Conservation (phyloP, 1,140 invertebrate genomes). For the Drosophila teissieri region DNA sequence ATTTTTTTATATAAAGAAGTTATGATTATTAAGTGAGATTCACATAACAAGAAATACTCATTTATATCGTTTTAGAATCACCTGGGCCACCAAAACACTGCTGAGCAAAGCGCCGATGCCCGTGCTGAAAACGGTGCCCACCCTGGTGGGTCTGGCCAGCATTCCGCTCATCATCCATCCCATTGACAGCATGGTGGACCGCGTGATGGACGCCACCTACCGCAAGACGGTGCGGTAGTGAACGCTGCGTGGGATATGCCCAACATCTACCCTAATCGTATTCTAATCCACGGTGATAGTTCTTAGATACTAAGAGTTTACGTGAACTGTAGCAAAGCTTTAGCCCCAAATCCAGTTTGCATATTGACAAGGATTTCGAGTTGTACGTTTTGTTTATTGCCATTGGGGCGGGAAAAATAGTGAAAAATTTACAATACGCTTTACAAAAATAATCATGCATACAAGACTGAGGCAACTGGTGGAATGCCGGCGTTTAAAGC, state of each 20-base stretch:
- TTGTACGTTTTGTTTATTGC: conserved; percentile 33
- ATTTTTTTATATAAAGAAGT: too few relatives aligned
- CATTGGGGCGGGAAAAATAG: conserved; percentile 2
- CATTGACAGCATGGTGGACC: conserved; percentile 93
- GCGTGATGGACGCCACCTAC: conserved; percentile 90
- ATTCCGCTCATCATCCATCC: conserved; percentile 97
- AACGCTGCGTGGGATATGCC: background rate
- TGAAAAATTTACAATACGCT: conserved; percentile 20
- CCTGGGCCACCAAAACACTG: conserved; percentile 38
- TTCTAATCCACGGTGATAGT: conserved; percentile 24
- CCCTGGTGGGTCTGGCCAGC: conserved; percentile 91
- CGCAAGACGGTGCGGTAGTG: conserved; percentile 77
- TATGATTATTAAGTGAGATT: too few relatives aligned
- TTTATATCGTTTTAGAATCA: conserved; percentile 34
- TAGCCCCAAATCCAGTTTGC: conserved; percentile 2
- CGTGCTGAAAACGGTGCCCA: conserved; percentile 85
- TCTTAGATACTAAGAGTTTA: conserved; percentile 19
- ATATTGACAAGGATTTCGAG: background rate
- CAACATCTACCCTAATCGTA: background rate
- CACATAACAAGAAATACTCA: background rate
- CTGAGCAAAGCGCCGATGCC: conserved; percentile 37
- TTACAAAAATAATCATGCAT: conserved; percentile 49
- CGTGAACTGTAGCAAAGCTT: conserved; percentile 21
- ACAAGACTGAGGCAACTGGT: conserved; percentile 48
- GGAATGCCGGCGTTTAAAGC: conserved; percentile 37